phyloP scores from a whole-genome alignment of 2,113 vertebrate species.

The Archilochus colubris region DNA sequence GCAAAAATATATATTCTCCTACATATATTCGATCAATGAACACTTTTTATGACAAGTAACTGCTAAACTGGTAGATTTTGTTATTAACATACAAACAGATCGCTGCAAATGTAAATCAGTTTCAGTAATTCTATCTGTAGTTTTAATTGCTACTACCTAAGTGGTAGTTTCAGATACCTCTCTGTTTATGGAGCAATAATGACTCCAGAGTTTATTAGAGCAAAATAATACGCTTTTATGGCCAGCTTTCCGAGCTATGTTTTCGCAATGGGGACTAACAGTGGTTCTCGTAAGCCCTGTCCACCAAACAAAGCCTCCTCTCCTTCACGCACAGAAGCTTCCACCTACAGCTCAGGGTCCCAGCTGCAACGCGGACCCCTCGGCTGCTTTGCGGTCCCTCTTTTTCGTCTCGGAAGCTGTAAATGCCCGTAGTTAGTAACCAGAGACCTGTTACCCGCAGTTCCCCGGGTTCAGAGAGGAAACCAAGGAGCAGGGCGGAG shows the following conservation, averaged over 20 bases:
- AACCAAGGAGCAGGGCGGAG: rapidly evolving
- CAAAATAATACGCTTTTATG: neutral
- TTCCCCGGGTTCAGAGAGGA: no score
- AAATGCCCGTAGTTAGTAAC: rapidly evolving
- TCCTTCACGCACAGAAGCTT: neutral
- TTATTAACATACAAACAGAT: conserved; percentile 28
- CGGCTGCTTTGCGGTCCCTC: rapidly evolving
- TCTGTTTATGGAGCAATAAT: neutral
- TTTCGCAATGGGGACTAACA: rapidly evolving
- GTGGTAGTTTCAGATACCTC: neutral
- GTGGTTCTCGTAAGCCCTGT: neutral
- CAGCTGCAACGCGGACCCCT: rapidly evolving
- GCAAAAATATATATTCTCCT: neutral
- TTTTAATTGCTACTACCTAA: conserved; percentile 6
- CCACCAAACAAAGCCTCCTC: neutral
- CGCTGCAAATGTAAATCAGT: conserved; percentile 9
- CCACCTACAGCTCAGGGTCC: neutral
- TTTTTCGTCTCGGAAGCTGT: rapidly evolving
- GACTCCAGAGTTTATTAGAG: neutral
- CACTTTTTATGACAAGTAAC: conserved; percentile 23
- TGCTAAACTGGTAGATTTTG: conserved; percentile 28
- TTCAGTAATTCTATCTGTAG: conserved; percentile 5
- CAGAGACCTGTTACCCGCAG: rapidly evolving
- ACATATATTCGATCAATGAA: neutral
- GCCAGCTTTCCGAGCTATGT: neutral